These are phyloP conservation scores for Glossophaga mutica DNA, from an alignment of 2,797 vertebrate species.

Conservation along the genomic window DNA sequence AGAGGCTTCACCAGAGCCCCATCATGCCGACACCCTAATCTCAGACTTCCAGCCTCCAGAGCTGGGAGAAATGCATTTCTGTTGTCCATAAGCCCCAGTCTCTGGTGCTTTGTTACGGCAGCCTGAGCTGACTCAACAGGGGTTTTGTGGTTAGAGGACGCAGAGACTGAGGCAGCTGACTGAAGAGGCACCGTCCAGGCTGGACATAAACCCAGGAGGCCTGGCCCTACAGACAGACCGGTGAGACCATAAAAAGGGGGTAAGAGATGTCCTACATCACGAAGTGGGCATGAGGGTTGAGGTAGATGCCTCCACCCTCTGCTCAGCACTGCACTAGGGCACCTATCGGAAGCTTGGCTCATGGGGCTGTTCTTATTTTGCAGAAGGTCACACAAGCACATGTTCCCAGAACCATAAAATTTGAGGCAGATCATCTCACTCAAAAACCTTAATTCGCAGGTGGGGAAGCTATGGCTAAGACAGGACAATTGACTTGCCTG, in stretches of 20 bases:
- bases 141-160: neutral
- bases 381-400: neutral
- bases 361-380: neutral
- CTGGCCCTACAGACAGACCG: neutral
- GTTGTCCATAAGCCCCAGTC: neutral
- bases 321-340: neutral
- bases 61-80: neutral
- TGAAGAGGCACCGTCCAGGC: neutral
- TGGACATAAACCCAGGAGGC: neutral
- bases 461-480: neutral
- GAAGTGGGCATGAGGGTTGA: neutral
- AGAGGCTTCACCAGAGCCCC: neutral
- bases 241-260: neutral
- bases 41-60: neutral
- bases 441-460: neutral
- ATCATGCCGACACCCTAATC: neutral
- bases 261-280: neutral
- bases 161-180: neutral
- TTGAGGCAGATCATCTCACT: neutral
- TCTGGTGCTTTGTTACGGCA: neutral
- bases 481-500: neutral
- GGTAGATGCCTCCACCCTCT: fast-evolving
- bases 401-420: neutral
- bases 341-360: neutral
- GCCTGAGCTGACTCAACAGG: too few species aligned